Evolutionary conservation across 2,888 invertebrate genomes (phyloP), one percentile per base, ranked within the genome.

Genomic region (Barypeithes pellucidus): DNA sequence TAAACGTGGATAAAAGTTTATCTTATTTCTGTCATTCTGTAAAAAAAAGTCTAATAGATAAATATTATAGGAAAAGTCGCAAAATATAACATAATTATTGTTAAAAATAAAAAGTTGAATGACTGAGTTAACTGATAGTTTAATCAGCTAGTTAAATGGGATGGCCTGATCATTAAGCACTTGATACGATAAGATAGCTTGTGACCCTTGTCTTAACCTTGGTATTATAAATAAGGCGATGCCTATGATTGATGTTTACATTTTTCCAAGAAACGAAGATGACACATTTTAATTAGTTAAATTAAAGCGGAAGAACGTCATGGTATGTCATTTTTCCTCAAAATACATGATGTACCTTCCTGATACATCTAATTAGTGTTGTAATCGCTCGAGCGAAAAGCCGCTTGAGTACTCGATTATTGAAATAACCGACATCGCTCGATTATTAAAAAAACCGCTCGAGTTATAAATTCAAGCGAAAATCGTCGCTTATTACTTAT

Each of bases 161-260:
- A 47, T 20, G 47, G 20, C 12, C 7, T 47, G 47, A 47, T 47
- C 47, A 11, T 47, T 47, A 18, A 47, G 20, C 20, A 20, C 20
- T 11, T 2, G 47, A 47, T 47, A 20, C 11, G 47, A 47, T 47
- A 11, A 47, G 20, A 20, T 47, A 47, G 20, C 1, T 5, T 20
- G 20, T 20, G 47, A 47, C 47, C 47, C 47, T 47, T 18, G 18
- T 47, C 47, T 47, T 47, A 20, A 47, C 47, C 20, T 47, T 47
- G 41, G 14, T 41, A 8, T 41, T 41, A 41, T 0, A n/a, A 41
- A 41, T n/a, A 41, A n/a, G 29, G 16, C 16, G 4, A 43, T 41
- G 41, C 14, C n/a, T n/a, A 20, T 20, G n/a, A 20, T 47, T 20
- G 47, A 9, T 20, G 47, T 47, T 47, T 20, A 47, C 24, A 7